Conservation (phyloP, 2,888 invertebrate species). For the Agrotis ipsilon region DNA sequence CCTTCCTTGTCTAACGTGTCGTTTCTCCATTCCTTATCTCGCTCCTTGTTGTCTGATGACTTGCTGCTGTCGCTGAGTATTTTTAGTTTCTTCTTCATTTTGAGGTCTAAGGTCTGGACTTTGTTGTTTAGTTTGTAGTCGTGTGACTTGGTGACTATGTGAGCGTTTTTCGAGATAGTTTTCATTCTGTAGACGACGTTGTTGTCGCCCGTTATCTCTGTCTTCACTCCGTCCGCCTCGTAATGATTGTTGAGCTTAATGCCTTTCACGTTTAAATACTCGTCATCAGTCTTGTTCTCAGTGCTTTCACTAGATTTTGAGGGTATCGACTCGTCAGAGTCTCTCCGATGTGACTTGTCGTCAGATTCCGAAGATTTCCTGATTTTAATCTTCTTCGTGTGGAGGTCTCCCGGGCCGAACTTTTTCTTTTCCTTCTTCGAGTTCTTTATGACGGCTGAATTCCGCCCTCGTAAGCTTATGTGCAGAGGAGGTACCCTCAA, state of each 20-base stretch:
- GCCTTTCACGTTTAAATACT: slow-evolving; percentile 83
- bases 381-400: slow-evolving; percentile 90
- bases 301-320: slow-evolving; percentile 80
- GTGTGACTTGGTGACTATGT: slow-evolving; percentile 88
- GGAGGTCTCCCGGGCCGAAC: slow-evolving; percentile 86
- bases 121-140: slow-evolving; percentile 85
- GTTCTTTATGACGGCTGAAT: slow-evolving; percentile 96
- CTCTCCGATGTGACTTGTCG: slow-evolving; percentile 82
- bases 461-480: slow-evolving; percentile 96
- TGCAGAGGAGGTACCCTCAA: slow-evolving; percentile 97
- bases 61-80: slow-evolving; percentile 79
- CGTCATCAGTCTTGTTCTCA: slow-evolving; percentile 86
- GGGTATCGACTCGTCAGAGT: slow-evolving; percentile 79
- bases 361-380: slow-evolving; percentile 83
- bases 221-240: slow-evolving; percentile 82
- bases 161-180: slow-evolving; percentile 88
- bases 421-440: slow-evolving; percentile 93
- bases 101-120: slow-evolving; percentile 80
- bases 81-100: slow-evolving; percentile 87
- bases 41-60: slow-evolving; percentile 80
- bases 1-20: slow-evolving; percentile 91
- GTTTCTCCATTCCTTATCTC: slow-evolving; percentile 91
- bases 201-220: slow-evolving; percentile 85
- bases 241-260: slow-evolving; percentile 86
- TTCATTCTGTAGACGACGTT: slow-evolving; percentile 88